These are phyloP conservation scores for Pyrrhia umbra DNA, from an alignment of 2,888 invertebrate species.

Conservation along the genomic window DNA sequence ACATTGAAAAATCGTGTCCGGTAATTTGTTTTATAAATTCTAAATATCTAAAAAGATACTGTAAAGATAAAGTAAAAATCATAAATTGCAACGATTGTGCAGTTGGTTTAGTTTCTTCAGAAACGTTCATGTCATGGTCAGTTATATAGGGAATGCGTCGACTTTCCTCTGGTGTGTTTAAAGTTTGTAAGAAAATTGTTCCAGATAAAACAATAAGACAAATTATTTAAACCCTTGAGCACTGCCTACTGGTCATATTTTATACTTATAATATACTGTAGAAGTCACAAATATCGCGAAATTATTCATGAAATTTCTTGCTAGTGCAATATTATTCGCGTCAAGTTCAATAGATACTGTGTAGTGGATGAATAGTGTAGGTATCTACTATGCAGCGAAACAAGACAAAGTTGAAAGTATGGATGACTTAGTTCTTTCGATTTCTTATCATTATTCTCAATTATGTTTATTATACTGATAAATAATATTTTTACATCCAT, in stretches of 20 bases:
- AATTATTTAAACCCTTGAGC: constrained; percentile 2
- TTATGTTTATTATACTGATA: constrained; percentile 53
- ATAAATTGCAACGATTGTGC: no score
- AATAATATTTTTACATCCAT: constrained; percentile 65
- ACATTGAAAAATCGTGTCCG: no score
- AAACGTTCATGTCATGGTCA: no score
- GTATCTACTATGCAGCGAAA: neutral
- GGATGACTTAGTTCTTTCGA: constrained; percentile 45
- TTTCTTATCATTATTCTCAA: constrained; percentile 49
- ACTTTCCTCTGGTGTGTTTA: no score
- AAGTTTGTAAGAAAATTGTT: no score
- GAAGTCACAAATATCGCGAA: constrained; percentile 1
- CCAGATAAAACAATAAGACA: neutral
- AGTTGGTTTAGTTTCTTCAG: no score
- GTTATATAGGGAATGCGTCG: no score
- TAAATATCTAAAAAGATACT: no score
- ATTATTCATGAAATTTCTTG: constrained; percentile 12
- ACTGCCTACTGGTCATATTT: neutral
- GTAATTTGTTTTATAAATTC: no score
- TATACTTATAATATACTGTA: neutral
- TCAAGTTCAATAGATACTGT: constrained; percentile 5
- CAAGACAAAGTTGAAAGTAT: constrained; percentile 14
- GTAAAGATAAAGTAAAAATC: no score
- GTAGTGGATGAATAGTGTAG: constrained; percentile 8
- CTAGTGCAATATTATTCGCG: neutral